Evolutionary conservation across 2,888 invertebrate species (phyloP).

Genomic region (Rosalia funebris): DNA sequence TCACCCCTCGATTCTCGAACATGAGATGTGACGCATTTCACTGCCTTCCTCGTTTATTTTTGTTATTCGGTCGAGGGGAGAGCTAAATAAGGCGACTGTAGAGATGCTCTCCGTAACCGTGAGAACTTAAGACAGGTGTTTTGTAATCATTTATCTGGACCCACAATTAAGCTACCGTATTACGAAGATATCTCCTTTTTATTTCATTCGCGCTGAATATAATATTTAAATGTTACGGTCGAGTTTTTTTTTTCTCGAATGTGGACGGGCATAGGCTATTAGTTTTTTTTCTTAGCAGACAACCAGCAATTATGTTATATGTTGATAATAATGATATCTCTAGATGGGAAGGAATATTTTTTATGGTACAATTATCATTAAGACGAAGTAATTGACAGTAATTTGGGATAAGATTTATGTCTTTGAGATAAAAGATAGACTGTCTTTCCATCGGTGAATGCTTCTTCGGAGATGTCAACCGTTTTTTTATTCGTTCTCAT

Average conservation of each 20-base stretch:
- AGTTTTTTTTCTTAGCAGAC: conserved; percentile 10
- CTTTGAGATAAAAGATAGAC: conserved; percentile 1
- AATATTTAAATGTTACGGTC: conserved; percentile 39
- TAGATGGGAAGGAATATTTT: background rate
- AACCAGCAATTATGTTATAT: conserved; percentile 15
- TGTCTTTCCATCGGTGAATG: too few species aligned
- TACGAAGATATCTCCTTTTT: conserved; percentile 49
- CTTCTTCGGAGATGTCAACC: background rate
- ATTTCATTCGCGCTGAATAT: conserved; percentile 39
- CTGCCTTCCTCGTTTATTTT: conserved; percentile 41
- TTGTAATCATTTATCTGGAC: conserved; percentile 58
- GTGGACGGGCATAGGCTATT: background rate
- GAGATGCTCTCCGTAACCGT: conserved; percentile 51
- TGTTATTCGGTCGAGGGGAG: conserved; percentile 44
- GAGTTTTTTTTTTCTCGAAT: conserved; percentile 23
- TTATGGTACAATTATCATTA: conserved; percentile 6
- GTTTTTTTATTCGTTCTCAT: background rate
- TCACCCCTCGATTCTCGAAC: conserved; percentile 33
- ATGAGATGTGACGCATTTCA: conserved; percentile 42
- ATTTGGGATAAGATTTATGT: conserved; percentile 2
- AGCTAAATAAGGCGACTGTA: conserved; percentile 42
- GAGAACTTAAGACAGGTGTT: conserved; percentile 62
- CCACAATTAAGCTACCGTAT: conserved; percentile 62
- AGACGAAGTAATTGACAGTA: conserved; percentile 1
- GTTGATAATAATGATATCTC: conserved; percentile 15